Percentiles rank a stretch among this genome's conserved stretches.
Evolutionary conservation across 2,797 vertebrate genomes (phyloP).

Genomic region (Austrolebias charrua): DNA sequence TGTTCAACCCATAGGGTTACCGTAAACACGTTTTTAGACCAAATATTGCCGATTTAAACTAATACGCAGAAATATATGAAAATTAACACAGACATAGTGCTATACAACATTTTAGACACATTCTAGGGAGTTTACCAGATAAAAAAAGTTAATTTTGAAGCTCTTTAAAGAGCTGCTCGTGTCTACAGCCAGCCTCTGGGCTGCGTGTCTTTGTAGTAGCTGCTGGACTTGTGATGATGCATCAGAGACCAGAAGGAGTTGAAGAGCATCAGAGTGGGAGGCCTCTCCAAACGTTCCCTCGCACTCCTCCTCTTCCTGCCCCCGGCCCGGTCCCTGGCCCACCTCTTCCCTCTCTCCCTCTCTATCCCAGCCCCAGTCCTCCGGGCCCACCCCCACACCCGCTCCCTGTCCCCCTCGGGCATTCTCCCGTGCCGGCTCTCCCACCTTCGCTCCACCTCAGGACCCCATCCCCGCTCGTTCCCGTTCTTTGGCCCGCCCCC

Average conservation of each 20-base stretch:
- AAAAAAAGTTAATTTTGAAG: no score
- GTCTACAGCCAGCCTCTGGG: conserved; percentile 87
- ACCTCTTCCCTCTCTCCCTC: conserved; percentile 63
- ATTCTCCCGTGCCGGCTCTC: conserved; percentile 6
- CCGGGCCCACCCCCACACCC: conserved; percentile 52
- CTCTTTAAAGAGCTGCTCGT: no score
- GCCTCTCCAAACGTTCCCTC: conserved; percentile 69
- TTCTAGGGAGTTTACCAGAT: no score
- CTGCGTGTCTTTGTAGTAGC: conserved; percentile 85
- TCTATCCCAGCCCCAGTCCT: conserved; percentile 56
- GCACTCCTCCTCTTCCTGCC: conserved; percentile 43
- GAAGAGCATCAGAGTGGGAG: conserved; percentile 85
- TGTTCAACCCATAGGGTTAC: no score
- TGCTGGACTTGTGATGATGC: conserved; percentile 84
- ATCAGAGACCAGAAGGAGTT: conserved; percentile 91
- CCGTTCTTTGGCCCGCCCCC: conserved; percentile 43
- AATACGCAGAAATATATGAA: no score
- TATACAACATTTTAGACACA: no score
- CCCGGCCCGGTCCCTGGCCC: conserved; percentile 56
- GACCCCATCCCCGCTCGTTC: conserved; percentile 24
- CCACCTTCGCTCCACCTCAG: conserved; percentile 28
- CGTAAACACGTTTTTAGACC: no score
- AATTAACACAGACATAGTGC: no score
- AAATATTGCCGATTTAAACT: no score
- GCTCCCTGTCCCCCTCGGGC: conserved; percentile 18